Conservation (phyloP, 64 coral and sea anemone species). For the Montipora cactus region DNA sequence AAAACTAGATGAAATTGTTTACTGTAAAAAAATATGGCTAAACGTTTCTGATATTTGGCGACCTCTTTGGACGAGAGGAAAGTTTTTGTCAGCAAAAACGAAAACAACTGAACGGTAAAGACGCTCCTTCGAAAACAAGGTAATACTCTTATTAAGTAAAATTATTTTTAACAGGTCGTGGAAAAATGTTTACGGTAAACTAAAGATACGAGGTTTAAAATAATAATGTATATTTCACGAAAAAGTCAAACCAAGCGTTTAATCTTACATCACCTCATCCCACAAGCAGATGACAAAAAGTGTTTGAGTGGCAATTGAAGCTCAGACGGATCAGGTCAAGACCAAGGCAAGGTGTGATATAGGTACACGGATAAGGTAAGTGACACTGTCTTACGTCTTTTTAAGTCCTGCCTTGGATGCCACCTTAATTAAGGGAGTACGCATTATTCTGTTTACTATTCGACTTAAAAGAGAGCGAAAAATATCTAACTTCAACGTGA, state of each 20-base stretch:
- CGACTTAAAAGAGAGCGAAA: too few relatives aligned
- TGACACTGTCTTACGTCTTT: background rate
- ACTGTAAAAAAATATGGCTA: background rate
- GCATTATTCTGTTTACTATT: background rate
- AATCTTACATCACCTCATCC: slow-evolving; percentile 31
- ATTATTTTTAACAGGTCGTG: background rate
- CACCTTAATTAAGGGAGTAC: background rate
- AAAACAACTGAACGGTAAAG: background rate
- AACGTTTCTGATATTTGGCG: background rate
- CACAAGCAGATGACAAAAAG: slow-evolving; percentile 17
- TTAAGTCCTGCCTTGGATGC: background rate
- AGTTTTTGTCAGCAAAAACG: background rate
- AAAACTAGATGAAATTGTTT: background rate
- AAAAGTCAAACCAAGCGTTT: slow-evolving; percentile 21
- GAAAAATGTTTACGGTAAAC: background rate
- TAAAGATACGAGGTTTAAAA: background rate
- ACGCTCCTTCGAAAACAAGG: too few relatives aligned
- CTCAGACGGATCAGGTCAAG: background rate
- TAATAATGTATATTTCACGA: slow-evolving; percentile 10
- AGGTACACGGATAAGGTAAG: background rate
- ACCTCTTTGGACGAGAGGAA: background rate
- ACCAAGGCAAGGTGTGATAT: slow-evolving; percentile 7
- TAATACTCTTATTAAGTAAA: background rate
- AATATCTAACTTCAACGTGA: too few relatives aligned
- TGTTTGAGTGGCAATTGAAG: background rate